Evolutionary conservation across 1,140 invertebrate species (phyloP).

Genomic region (Temnothorax curvispinosus): DNA sequence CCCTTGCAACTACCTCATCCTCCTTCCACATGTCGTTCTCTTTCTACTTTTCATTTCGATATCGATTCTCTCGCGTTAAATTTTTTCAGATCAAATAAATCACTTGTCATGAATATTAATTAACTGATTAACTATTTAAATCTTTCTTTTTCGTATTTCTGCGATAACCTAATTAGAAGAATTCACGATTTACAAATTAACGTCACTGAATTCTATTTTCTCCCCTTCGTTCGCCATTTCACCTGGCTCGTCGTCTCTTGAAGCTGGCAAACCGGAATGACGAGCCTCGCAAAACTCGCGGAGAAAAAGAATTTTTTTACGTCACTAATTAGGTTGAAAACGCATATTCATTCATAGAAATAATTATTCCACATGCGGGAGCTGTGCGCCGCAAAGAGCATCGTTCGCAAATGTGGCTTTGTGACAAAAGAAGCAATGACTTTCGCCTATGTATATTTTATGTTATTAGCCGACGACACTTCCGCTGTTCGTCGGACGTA

Average conservation of each 20-base stretch:
- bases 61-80: neutral
- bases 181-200: conserved; percentile 1
- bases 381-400: neutral
- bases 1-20: conserved; percentile 31
- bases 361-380: neutral
- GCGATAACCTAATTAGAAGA: neutral
- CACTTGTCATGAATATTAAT: neutral
- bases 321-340: conserved; percentile 1
- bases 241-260: neutral
- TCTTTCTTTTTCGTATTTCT: neutral
- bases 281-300: neutral
- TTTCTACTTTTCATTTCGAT: conserved; percentile 18
- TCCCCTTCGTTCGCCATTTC: neutral
- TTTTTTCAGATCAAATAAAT: neutral
- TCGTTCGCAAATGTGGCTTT: neutral
- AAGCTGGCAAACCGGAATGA: conserved; percentile 11
- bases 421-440: conserved; percentile 32
- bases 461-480: conserved; percentile 63
- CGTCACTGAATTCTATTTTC: conserved; percentile 8
- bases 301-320: conserved; percentile 1
- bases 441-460: conserved; percentile 36
- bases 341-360: conserved; percentile 16
- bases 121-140: neutral
- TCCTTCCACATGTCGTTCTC: neutral
- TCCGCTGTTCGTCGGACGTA: conserved; percentile 50